These are phyloP conservation scores for Acromyrmex heyeri DNA, from an alignment of 1,140 invertebrate genomes.

Conservation along the genomic window DNA sequence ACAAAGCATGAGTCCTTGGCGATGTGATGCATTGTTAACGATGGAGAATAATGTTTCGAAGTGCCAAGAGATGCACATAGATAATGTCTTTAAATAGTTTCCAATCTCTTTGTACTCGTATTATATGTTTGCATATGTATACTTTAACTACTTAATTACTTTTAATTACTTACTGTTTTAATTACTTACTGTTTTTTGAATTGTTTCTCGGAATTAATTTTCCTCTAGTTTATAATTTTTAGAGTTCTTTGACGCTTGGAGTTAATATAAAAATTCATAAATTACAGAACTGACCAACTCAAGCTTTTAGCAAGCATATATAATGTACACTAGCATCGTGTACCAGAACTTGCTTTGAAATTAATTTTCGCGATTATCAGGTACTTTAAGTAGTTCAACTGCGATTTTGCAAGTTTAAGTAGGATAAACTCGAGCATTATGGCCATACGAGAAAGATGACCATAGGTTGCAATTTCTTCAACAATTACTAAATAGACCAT, in stretches of 20 bases:
- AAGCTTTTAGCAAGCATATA: background rate
- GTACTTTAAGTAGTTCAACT: background rate
- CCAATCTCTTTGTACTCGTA: background rate
- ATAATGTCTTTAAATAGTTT: background rate
- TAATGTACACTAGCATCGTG: background rate
- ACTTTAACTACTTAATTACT: background rate
- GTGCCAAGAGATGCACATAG: background rate
- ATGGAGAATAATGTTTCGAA: background rate
- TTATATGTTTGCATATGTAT: constrained; percentile 12
- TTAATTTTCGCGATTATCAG: constrained; percentile 14
- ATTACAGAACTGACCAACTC: constrained; percentile 33
- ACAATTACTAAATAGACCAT: too few species aligned
- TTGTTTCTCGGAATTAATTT: constrained; percentile 8
- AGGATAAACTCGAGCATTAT: too few species aligned
- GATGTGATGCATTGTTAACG: background rate
- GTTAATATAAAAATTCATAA: constrained; percentile 42
- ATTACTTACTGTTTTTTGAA: background rate
- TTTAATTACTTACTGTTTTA: too few species aligned
- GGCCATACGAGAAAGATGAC: too few species aligned
- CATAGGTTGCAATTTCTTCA: too few species aligned
- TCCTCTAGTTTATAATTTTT: background rate
- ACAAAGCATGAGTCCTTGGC: constrained; percentile 31
- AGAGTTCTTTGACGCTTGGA: background rate
- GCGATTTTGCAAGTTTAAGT: background rate
- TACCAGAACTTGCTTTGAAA: background rate